A percentile compares a stretch with the other conserved stretches of the same genome.
phyloP scores from a whole-genome alignment of 2,797 vertebrate genomes.

The Peromyscus aztecus region DNA sequence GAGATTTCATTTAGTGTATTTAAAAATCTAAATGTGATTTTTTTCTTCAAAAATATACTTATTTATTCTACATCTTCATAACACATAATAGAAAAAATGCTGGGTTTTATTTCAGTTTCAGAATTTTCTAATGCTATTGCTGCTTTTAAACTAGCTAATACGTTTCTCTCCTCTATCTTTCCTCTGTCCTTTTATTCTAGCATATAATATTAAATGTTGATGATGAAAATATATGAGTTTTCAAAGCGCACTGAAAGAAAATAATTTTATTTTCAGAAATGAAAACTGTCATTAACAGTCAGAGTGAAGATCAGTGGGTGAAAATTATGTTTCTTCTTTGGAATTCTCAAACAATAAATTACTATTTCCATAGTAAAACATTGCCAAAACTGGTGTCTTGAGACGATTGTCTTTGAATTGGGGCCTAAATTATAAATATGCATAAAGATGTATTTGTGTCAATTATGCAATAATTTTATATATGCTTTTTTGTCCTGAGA shows the following conservation, averaged over 20 bases:
- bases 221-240: background rate
- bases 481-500: background rate
- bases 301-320: background rate
- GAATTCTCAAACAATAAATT: background rate
- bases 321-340: background rate
- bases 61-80: background rate
- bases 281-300: background rate
- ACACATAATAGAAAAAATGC: background rate
- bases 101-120: background rate
- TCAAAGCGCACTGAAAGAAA: background rate
- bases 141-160: background rate
- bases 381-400: background rate
- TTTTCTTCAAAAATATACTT: background rate
- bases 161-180: background rate
- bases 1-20: background rate
- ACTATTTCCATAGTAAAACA: background rate
- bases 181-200: background rate
- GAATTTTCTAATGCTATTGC: background rate
- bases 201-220: background rate
- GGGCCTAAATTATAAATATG: background rate
- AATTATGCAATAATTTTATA: background rate
- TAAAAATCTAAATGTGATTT: background rate
- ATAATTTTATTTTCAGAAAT: background rate
- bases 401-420: background rate
- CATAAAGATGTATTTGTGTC: background rate